phyloP scores from a whole-genome alignment of 37 sponge, comb jelly and placozoan genomes.

The Halichondria panicea region DNA sequence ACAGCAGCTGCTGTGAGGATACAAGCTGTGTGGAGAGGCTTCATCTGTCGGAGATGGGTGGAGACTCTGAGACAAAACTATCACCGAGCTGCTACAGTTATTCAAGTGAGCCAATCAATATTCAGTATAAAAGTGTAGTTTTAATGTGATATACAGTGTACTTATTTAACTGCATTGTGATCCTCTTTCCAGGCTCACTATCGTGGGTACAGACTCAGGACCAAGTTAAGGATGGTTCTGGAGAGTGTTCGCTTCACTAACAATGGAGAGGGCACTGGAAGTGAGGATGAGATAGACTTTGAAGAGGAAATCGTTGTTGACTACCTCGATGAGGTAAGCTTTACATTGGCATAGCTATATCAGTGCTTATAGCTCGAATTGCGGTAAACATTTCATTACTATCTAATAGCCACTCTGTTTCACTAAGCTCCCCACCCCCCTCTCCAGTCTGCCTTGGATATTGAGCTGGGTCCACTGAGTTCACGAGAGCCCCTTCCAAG shows the following conservation, averaged over 20 bases:
- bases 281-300: conserved; percentile 31
- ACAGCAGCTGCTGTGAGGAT: conserved; percentile 25
- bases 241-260: neutral
- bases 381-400: too few species aligned
- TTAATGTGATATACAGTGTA: too few species aligned
- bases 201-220: conserved; percentile 10
- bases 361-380: too few species aligned
- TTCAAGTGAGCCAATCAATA: conserved; percentile 27
- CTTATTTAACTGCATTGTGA: too few species aligned
- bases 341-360: too few species aligned
- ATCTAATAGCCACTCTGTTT: too few species aligned
- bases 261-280: neutral
- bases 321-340: conserved; percentile 25
- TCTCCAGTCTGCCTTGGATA: neutral
- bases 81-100: conserved; percentile 8
- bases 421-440: neutral
- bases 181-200: conserved; percentile 3
- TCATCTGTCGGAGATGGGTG: neutral
- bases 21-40: conserved; percentile 44
- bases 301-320: conserved; percentile 19
- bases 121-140: too few species aligned
- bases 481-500: neutral
- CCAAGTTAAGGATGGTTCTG: neutral
- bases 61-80: neutral
- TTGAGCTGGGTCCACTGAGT: neutral